Conservation (phyloP, 2,888 invertebrate genomes). For the Sceliomorpha sp. region DNA sequence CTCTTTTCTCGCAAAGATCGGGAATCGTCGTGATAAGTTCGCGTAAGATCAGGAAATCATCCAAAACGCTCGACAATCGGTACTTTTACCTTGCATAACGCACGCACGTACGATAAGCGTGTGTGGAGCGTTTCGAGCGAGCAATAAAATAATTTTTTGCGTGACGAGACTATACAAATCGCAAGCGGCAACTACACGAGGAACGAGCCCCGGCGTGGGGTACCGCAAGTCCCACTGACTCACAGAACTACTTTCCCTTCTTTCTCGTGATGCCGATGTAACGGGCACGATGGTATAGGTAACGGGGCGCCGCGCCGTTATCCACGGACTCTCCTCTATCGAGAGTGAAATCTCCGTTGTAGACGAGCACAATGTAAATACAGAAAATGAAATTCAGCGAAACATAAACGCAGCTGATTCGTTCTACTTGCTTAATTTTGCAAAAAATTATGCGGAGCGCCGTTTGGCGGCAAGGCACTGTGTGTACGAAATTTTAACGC, state of each 20-base stretch:
- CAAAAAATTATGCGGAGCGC: too few relatives aligned
- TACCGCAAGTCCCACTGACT: conserved; percentile 79
- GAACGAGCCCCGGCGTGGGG: conserved; percentile 41
- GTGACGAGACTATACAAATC: conserved; percentile 29
- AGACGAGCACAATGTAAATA: conserved; percentile 35
- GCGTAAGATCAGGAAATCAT: too few relatives aligned
- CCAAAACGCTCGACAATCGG: too few relatives aligned
- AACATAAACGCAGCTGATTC: not conserved
- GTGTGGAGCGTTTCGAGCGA: too few relatives aligned
- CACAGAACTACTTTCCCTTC: conserved; percentile 79
- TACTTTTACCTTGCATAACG: too few relatives aligned
- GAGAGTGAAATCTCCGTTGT: conserved; percentile 54
- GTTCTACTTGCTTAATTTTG: too few relatives aligned
- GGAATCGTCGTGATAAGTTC: too few relatives aligned
- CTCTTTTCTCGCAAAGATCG: too few relatives aligned
- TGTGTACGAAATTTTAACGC: too few relatives aligned
- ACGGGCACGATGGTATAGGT: conserved; percentile 54
- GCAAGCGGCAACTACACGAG: conserved; percentile 18
- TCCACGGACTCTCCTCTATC: conserved; percentile 63
- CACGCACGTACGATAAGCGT: too few relatives aligned
- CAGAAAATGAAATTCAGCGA: conserved; percentile 13
- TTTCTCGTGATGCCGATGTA: conserved; percentile 64
- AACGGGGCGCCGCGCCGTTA: conserved; percentile 72
- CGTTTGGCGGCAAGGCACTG: too few relatives aligned
- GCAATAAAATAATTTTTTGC: too few relatives aligned